These are phyloP conservation scores for Mycteria americana DNA, from an alignment of 2,797 vertebrate species.

Conservation along the genomic window DNA sequence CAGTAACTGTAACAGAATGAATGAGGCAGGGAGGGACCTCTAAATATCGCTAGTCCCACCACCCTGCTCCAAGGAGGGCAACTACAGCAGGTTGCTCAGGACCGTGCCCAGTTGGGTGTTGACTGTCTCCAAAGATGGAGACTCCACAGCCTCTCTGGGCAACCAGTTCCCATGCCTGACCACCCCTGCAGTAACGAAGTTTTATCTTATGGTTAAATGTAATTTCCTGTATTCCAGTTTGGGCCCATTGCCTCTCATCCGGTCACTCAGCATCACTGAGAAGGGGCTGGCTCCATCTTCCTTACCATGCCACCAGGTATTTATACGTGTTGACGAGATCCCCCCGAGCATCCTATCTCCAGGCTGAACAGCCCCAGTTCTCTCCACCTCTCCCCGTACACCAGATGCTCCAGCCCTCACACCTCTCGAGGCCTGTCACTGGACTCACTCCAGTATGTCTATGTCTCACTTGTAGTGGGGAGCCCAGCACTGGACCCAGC, in stretches of 20 bases:
- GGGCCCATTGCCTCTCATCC: background rate
- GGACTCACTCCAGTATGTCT: background rate
- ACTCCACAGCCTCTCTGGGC: background rate
- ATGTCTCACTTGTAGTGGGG: background rate
- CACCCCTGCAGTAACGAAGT: accelerated
- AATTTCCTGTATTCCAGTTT: background rate
- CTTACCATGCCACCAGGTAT: background rate
- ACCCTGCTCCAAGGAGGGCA: background rate
- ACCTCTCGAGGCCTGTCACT: background rate
- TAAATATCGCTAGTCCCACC: background rate
- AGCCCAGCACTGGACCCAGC: background rate
- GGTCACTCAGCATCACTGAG: background rate
- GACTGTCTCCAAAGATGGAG: background rate
- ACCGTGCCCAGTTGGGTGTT: background rate
- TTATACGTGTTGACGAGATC: background rate
- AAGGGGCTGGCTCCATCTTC: background rate
- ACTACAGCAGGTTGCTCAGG: background rate
- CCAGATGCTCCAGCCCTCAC: background rate
- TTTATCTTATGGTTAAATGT: background rate
- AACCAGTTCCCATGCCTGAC: background rate
- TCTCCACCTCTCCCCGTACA: background rate
- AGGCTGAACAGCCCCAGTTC: background rate
- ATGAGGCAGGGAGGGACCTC: background rate
- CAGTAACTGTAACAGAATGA: background rate
- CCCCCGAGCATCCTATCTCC: background rate